Evolutionary conservation across 2,797 vertebrate species (phyloP).

Genomic region (Anguilla pacifica): DNA sequence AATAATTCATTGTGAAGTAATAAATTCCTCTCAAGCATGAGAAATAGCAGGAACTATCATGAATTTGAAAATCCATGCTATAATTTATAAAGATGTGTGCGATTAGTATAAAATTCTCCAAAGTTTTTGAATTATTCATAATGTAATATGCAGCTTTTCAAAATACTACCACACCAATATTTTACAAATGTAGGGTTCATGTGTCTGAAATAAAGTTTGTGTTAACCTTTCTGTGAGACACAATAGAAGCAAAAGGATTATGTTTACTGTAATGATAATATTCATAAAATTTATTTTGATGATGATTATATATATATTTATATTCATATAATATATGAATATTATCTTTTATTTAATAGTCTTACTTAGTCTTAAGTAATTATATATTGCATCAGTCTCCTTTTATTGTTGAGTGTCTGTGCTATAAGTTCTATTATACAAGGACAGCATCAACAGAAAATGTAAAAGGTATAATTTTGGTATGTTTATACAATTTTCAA

Average conservation of each 20-base stretch:
- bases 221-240: not conserved
- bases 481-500: not conserved
- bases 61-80: conserved; percentile 74
- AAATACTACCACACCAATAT: conserved; percentile 32
- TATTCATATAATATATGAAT: not conserved
- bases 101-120: conserved; percentile 73
- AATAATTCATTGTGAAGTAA: conserved; percentile 83
- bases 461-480: too few species aligned
- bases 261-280: not conserved
- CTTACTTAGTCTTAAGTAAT: too few species aligned
- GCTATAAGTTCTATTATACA: not conserved
- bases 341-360: too few species aligned
- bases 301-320: not conserved
- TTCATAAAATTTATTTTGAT: not conserved
- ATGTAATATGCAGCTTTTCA: conserved; percentile 54
- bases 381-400: not conserved
- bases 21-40: conserved; percentile 73
- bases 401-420: not conserved
- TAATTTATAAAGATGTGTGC: conserved; percentile 78
- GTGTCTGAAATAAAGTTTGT: not conserved
- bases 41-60: conserved; percentile 69
- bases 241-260: not conserved
- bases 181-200: not conserved
- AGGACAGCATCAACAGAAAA: not conserved
- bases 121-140: conserved; percentile 71